Percentiles rank a stretch among this genome's conserved stretches.
phyloP scores from a whole-genome alignment of 2,888 invertebrate genomes.

The Drosophila anomalata region DNA sequence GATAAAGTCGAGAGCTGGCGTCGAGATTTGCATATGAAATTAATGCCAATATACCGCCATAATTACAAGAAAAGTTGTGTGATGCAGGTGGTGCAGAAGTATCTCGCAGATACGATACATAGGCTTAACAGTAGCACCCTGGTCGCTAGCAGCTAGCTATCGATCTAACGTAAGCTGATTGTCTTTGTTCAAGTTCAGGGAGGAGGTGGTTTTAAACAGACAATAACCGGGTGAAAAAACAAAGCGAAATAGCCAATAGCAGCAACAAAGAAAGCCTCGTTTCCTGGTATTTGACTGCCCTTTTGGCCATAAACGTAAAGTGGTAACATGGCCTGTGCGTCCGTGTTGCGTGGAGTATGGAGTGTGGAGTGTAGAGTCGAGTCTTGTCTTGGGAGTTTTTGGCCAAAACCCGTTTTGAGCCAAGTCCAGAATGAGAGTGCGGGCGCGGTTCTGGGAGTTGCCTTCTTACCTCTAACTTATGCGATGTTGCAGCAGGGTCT shows the following conservation, averaged over 20 bases:
- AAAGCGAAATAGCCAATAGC: constrained; percentile 30
- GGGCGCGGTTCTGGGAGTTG: constrained; percentile 51
- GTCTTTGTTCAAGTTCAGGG: constrained; percentile 67
- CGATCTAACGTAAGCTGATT: constrained; percentile 67
- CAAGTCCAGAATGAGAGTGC: constrained; percentile 30
- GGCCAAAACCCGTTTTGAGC: constrained; percentile 69
- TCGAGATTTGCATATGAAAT: constrained; percentile 31
- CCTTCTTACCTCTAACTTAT: constrained; percentile 37
- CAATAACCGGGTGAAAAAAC: constrained; percentile 7
- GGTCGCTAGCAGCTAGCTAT: constrained; percentile 34
- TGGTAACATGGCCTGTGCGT: constrained; percentile 31
- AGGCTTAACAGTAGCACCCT: constrained; percentile 19
- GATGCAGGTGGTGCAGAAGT: neutral
- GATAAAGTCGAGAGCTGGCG: constrained; percentile 16
- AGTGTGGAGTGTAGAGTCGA: neutral
- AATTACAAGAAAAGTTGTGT: constrained; percentile 12
- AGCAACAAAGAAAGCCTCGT: constrained; percentile 52
- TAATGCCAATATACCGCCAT: constrained; percentile 15
- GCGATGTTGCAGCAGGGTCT: constrained; percentile 13
- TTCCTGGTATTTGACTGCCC: constrained; percentile 32
- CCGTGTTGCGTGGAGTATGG: constrained; percentile 16
- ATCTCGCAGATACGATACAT: constrained; percentile 3
- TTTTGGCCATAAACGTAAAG: constrained; percentile 21
- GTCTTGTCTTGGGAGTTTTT: constrained; percentile 39
- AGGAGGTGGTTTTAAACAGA: constrained; percentile 11